Evolutionary conservation across 2,113 vertebrate genomes (phyloP).

Genomic region (Osmerus mordax): DNA sequence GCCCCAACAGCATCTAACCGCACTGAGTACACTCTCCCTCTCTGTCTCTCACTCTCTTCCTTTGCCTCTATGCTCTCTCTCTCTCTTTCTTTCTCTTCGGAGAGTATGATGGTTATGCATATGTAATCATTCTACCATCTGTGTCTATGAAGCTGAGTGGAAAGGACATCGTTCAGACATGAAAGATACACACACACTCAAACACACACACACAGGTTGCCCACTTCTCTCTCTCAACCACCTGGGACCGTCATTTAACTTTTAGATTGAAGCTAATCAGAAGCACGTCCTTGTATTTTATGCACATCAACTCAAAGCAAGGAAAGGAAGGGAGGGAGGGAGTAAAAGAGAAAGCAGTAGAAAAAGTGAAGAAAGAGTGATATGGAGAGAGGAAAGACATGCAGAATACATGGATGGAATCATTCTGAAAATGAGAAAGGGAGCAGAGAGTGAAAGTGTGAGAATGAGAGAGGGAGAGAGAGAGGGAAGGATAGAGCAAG

Average conservation of each 20-base stretch:
- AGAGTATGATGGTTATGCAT: slow-evolving; percentile 47
- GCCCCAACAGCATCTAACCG: no score
- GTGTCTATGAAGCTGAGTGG: slow-evolving; percentile 41
- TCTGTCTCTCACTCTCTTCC: background rate
- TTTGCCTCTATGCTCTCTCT: no score
- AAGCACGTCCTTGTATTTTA: slow-evolving; percentile 48
- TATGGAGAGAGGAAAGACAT: background rate
- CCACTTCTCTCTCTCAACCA: slow-evolving; percentile 46
- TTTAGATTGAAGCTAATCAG: slow-evolving; percentile 69
- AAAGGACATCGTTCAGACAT: slow-evolving; percentile 35
- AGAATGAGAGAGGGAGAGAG: slow-evolving; percentile 2
- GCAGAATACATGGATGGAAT: background rate
- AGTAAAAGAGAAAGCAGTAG: slow-evolving; percentile 14
- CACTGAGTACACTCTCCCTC: background rate
- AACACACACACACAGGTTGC: slow-evolving; percentile 12
- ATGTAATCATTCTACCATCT: slow-evolving; percentile 61
- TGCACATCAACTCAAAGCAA: slow-evolving; percentile 18
- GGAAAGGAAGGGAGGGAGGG: background rate
- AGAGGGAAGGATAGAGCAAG: slow-evolving; percentile 11
- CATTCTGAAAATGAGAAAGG: background rate
- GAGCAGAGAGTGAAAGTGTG: background rate
- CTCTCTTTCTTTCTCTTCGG: slow-evolving; percentile 17
- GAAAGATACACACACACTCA: slow-evolving; percentile 30
- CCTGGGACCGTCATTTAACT: slow-evolving; percentile 72
- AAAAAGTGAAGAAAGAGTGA: slow-evolving; percentile 9